Evolutionary conservation across 2,113 vertebrate genomes (phyloP).

Genomic region (Pachycephala philippinensis): DNA sequence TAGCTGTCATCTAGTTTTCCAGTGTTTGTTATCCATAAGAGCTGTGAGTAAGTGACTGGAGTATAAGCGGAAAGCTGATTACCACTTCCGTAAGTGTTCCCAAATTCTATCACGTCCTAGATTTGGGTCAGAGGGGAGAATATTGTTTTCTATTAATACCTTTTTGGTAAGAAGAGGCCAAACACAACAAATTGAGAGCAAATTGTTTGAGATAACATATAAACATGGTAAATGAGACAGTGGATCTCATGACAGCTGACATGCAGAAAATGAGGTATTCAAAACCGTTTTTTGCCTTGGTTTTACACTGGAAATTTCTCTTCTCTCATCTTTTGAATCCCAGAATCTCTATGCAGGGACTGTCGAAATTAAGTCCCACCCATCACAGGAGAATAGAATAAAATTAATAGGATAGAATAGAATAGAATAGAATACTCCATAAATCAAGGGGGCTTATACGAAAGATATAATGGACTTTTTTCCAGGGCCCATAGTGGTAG

Average conservation of each 20-base stretch:
- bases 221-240: not conserved
- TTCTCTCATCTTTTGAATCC: not conserved
- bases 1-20: not conserved
- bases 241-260: not conserved
- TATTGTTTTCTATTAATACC: not conserved
- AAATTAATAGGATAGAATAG: not conserved
- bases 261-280: not conserved
- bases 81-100: not conserved
- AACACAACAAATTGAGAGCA: not conserved
- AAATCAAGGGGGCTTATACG: rapidly evolving
- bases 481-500: too few relatives aligned
- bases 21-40: not conserved
- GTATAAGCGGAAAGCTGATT: not conserved
- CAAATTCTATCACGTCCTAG: not conserved
- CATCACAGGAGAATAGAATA: not conserved
- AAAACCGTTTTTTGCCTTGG: not conserved
- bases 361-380: rapidly evolving
- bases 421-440: not conserved
- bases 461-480: not conserved
- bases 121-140: not conserved
- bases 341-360: not conserved
- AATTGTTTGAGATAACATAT: not conserved
- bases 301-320: not conserved
- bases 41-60: not conserved
- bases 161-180: not conserved